phyloP scores from a whole-genome alignment of 2,113 vertebrate species.

The Coptodon bakossiorum region DNA sequence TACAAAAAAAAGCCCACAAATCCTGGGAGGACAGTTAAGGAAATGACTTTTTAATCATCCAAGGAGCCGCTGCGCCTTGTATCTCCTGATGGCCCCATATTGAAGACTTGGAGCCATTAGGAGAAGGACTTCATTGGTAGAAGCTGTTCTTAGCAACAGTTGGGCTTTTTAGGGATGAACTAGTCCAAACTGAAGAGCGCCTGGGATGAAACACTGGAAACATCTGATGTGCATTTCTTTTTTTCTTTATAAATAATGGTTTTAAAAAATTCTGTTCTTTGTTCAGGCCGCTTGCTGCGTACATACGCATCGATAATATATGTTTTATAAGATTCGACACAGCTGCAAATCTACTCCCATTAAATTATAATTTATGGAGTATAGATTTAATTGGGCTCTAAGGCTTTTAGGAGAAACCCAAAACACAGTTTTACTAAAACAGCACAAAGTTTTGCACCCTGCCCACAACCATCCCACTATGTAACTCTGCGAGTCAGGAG shows the following conservation, averaged over 20 bases:
- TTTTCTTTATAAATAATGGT: neutral
- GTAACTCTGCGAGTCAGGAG: neutral
- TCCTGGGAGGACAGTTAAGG: conserved; percentile 96
- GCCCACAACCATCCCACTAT: neutral
- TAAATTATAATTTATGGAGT: neutral
- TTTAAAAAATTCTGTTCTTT: neutral
- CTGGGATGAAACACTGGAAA: neutral
- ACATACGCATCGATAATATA: neutral
- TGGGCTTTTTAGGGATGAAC: conserved; percentile 16
- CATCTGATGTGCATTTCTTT: neutral
- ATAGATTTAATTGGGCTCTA: neutral
- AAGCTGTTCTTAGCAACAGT: conserved; percentile 47
- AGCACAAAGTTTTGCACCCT: neutral
- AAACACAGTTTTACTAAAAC: neutral
- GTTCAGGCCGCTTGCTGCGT: neutral
- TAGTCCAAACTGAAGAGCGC: neutral
- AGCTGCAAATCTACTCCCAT: neutral
- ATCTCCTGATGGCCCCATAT: conserved; percentile 80
- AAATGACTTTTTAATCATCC: conserved; percentile 98
- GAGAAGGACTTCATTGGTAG: conserved; percentile 41
- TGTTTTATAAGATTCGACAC: neutral
- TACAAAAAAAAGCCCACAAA: conserved; percentile 67
- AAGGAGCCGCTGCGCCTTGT: conserved; percentile 78
- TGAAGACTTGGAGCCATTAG: conserved; percentile 77
- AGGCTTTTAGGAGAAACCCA: neutral